These are phyloP conservation scores for Lycia hirtaria DNA, from an alignment of 2,888 invertebrate species.

Conservation along the genomic window DNA sequence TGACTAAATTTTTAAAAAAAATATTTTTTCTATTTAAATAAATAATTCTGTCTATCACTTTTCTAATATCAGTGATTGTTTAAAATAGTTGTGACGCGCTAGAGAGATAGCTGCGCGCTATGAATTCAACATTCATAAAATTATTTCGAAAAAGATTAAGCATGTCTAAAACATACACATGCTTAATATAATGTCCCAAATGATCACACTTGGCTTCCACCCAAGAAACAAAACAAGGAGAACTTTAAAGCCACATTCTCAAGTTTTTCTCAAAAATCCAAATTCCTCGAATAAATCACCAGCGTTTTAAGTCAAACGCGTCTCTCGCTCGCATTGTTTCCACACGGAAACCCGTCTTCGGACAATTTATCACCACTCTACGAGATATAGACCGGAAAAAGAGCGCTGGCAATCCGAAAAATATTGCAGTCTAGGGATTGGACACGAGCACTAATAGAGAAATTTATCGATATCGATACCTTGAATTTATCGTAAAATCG, in stretches of 20 bases:
- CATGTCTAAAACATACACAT: too few species aligned
- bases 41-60: too few species aligned
- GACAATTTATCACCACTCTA: conserved; percentile 45
- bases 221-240: neutral
- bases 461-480: conserved; percentile 4
- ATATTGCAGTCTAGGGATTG: conserved; percentile 35
- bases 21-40: too few species aligned
- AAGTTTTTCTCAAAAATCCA: conserved; percentile 22
- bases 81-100: too few species aligned
- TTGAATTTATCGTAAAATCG: neutral
- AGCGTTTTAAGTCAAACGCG: conserved; percentile 34
- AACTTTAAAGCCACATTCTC: conserved; percentile 18
- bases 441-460: neutral
- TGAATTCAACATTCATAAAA: too few species aligned
- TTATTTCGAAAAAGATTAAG: too few species aligned
- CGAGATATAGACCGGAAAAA: conserved; percentile 41
- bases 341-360: conserved; percentile 35
- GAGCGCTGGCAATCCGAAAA: conserved; percentile 35
- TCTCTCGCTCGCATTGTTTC: conserved; percentile 36
- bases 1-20: too few species aligned
- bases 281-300: conserved; percentile 33
- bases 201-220: neutral
- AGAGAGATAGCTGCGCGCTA: too few species aligned
- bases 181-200: too few species aligned
- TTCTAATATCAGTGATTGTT: too few species aligned